Conservation (phyloP, 2,113 vertebrate species). For the Clupea harengus region DNA sequence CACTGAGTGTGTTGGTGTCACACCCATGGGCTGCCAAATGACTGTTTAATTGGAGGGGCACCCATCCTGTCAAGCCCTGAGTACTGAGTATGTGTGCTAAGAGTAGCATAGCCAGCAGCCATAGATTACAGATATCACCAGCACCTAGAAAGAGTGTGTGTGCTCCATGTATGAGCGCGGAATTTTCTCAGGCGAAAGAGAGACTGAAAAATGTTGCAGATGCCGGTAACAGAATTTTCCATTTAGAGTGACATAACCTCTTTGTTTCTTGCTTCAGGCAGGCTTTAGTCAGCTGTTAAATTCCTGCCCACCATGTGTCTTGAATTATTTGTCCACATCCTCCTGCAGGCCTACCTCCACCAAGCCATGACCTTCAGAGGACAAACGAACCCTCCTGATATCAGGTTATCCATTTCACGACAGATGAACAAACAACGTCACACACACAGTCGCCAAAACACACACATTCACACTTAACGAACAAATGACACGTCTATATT, state of each 20-base stretch:
- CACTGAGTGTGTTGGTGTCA: no score
- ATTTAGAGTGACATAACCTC: background rate
- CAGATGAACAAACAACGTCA: background rate
- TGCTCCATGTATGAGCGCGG: no score
- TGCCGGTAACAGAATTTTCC: background rate
- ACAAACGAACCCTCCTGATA: background rate
- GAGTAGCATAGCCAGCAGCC: no score
- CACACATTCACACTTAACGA: background rate
- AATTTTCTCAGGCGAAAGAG: no score
- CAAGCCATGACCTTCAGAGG: background rate
- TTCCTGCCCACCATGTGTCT: background rate
- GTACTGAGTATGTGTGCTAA: background rate
- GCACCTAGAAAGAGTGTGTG: no score
- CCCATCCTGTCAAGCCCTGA: background rate
- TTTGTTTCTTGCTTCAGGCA: background rate
- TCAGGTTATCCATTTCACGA: background rate
- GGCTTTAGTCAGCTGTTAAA: background rate
- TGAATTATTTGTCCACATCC: background rate
- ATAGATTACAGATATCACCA: no score
- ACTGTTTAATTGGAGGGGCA: no score
- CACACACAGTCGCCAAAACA: background rate
- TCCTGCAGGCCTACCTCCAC: background rate
- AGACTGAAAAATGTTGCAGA: no score
- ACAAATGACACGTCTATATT: background rate
- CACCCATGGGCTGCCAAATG: no score